Percentiles rank a stretch among this genome's conserved stretches.
Evolutionary conservation across 1,140 invertebrate species (phyloP).

Genomic region (Nasonia longicornis): DNA sequence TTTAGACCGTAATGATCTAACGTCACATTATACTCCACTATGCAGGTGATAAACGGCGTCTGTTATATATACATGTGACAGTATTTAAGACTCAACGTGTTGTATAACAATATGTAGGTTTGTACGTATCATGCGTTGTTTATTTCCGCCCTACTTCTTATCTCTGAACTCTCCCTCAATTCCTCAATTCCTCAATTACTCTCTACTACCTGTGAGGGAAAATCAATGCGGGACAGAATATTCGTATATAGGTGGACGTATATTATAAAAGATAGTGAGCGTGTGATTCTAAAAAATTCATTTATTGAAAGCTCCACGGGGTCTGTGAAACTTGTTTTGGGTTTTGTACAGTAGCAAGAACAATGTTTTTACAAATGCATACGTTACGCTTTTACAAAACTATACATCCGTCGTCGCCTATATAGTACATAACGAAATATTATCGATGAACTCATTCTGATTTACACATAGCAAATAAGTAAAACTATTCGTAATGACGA

Average conservation of each 20-base stretch:
- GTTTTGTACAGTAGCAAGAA: constrained; percentile 60
- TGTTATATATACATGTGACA: constrained; percentile 58
- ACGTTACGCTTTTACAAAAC: constrained; percentile 39
- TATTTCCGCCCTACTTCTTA: constrained; percentile 26
- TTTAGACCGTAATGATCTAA: constrained; percentile 47
- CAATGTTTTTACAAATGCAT: constrained; percentile 62
- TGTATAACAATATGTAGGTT: constrained; percentile 67
- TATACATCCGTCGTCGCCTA: constrained; percentile 15
- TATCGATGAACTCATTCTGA: background rate
- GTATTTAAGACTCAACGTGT: constrained; percentile 66
- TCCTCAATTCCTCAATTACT: background rate
- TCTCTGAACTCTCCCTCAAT: background rate
- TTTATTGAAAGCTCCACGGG: constrained; percentile 59
- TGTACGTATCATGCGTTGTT: constrained; percentile 57
- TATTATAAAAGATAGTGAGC: background rate
- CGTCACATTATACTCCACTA: constrained; percentile 52
- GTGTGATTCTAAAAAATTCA: constrained; percentile 60
- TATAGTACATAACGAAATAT: constrained; percentile 27
- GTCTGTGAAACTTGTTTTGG: constrained; percentile 47
- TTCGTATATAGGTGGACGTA: no score
- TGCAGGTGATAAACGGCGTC: constrained; percentile 10
- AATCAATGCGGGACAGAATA: background rate
- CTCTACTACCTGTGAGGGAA: no score
- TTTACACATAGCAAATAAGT: background rate
- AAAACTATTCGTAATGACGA: constrained; percentile 39